These are phyloP conservation scores for Cherax quadricarinatus DNA, from an alignment of 1,140 invertebrate genomes.

Conservation along the genomic window DNA sequence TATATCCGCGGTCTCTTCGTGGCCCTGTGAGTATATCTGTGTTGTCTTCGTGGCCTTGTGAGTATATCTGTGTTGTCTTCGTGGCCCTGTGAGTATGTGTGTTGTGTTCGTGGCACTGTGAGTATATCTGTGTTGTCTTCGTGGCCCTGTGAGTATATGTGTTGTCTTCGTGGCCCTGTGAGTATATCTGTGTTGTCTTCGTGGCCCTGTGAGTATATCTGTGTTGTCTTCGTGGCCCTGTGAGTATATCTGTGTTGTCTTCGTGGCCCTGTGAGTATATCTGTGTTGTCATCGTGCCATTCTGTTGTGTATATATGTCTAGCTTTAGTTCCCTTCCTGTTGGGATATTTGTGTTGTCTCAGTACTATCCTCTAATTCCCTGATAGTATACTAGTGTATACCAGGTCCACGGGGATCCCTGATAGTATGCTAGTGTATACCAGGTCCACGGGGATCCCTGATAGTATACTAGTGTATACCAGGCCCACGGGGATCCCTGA, in stretches of 20 bases:
- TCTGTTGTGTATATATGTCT: background rate
- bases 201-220: slow-evolving; percentile 43
- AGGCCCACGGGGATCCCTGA: too few relatives aligned
- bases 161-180: too few relatives aligned
- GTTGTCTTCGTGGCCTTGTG: too few relatives aligned
- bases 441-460: too few relatives aligned
- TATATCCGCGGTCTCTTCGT: slow-evolving; percentile 56
- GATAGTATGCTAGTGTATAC: too few relatives aligned
- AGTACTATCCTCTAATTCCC: too few relatives aligned
- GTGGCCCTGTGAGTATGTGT: slow-evolving; percentile 42
- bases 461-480: too few relatives aligned
- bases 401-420: too few relatives aligned
- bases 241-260: too few relatives aligned
- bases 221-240: too few relatives aligned
- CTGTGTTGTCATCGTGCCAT: background rate
- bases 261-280: background rate
- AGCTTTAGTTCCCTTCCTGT: background rate
- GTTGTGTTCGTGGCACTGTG: too few relatives aligned
- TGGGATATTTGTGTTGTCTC: background rate
- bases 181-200: slow-evolving; percentile 54
- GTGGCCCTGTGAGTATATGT: slow-evolving; percentile 43
- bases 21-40: slow-evolving; percentile 33
- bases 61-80: slow-evolving; percentile 54
- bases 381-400: too few relatives aligned
- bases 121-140: slow-evolving; percentile 54